Conservation (phyloP, 1,140 invertebrate genomes). For the Aphidius gifuensis region DNA sequence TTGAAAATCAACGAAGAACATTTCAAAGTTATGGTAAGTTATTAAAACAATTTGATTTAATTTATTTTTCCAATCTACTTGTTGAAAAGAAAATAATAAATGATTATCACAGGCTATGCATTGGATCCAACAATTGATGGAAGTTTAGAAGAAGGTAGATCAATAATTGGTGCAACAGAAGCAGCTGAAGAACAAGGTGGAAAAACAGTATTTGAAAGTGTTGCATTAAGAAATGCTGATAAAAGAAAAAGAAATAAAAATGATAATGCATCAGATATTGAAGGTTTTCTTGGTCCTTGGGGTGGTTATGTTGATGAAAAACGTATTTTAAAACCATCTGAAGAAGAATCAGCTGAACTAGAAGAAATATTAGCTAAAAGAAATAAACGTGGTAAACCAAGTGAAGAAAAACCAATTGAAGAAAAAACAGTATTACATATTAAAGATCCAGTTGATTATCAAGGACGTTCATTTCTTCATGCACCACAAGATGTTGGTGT, state of each 20-base stretch:
- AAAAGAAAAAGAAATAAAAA: slow-evolving; percentile 91
- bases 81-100: neutral
- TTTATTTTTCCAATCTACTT: neutral
- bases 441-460: slow-evolving; percentile 93
- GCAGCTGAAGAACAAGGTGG: slow-evolving; percentile 63
- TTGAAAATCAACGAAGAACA: slow-evolving; percentile 95
- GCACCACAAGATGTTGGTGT: slow-evolving; percentile 94
- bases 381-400: slow-evolving; percentile 77
- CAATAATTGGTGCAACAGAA: slow-evolving; percentile 67
- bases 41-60: neutral
- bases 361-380: slow-evolving; percentile 94
- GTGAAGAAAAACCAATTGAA: slow-evolving; percentile 89
- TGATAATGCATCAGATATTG: slow-evolving; percentile 86
- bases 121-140: slow-evolving; percentile 86
- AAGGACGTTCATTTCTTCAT: slow-evolving; percentile 92
- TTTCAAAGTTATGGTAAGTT: slow-evolving; percentile 82
- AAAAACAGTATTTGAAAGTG: slow-evolving; percentile 87
- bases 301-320: slow-evolving; percentile 90
- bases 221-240: slow-evolving; percentile 69
- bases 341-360: slow-evolving; percentile 87
- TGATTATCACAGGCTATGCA: slow-evolving; percentile 72
- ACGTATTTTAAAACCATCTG: slow-evolving; percentile 80
- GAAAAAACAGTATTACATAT: slow-evolving; percentile 95
- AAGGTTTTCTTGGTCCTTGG: slow-evolving; percentile 97
- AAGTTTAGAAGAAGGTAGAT: slow-evolving; percentile 60